Base-by-base conservation (phyloP, 1,140 invertebrate species). In the Amphibalanus amphitrite region DNA sequence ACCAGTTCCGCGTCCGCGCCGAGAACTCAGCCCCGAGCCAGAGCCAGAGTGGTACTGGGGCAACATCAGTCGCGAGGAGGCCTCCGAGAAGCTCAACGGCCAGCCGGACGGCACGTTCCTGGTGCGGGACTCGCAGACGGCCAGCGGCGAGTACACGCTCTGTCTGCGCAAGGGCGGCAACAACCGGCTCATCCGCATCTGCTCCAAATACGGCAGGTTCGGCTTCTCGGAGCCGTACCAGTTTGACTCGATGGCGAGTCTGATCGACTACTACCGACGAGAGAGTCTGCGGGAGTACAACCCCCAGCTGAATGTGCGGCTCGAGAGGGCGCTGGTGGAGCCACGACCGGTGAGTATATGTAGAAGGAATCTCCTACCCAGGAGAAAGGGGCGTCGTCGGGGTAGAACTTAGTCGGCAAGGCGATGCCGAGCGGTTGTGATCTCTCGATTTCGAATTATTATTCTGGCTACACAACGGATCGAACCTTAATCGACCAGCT, bases 101-200 rank as follows among this genome's bases (percentile, higher is more conserved):
- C 87, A 89, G 28, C 87, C 89, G 25, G 95, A 98, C 82, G 96
- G 96, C 15, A 96, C 95, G 33, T 98, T 97, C 81, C 82, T 97
- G 69, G 95, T 99, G 26, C 87, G 96, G 17, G 92, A 98, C 83
- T 93, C 95, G 25, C 92, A 92, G 3, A 95, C 90, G 73, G 93
- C 93, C 81, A 88, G 89, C 77, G 92, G 89, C 29, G 89, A 91
- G 77, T 95, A 92, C 80, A 98, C 95, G 4, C 81, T 98, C 71
- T 98, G 95, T 3, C 83, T 98, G 25, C 85, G 92, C 69, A 95
- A 97, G 84, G 93, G 93, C 73, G 94, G 95, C 69, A 88, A 88
- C 71, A 97, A 97, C 77, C 98, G 97, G 82, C 83, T 99, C 67
- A 96, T 99, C 69, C 97, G 97, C 82, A 98, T 99, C 75, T 91